Base-by-base conservation (phyloP, 2,113 vertebrate genomes). In the Lates calcarifer region DNA sequence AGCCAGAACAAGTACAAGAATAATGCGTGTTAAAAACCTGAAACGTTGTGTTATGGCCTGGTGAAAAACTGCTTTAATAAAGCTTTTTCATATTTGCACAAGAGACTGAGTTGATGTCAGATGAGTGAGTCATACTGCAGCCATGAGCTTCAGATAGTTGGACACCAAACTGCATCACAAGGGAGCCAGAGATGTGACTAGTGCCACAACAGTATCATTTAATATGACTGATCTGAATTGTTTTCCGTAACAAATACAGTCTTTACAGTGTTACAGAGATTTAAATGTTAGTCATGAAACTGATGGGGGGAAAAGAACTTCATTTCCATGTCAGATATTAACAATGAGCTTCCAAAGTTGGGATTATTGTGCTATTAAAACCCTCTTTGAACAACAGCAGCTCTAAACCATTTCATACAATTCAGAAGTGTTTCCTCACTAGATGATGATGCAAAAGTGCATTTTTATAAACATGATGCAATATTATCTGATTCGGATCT, bases 271-370 rank as follows among this genome's bases (percentile, higher is more conserved):
- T 15, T 20, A 35, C 26, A 77, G n/a, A 65, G 49, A 74, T 60
- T 71, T 24, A 56, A 39, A 80, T 65, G 51, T 69, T 78, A 65
- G 70, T 66, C 65, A 53, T 49, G n/a, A 31, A 35, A 63, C 57
- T 62, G 55, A 58, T 43, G 11, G 45, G 33, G 45, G 13, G 39
- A 49, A 28, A 20, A 37, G 63, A 28, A 33, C 57, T 18, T 28
- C 4, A 47, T 82, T 67, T 72, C 60, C 74, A 74, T 81, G 63
- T 83, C 47, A 53, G 74, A 81, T 71, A 47, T 64, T 81, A 85
- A 89, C 86, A 89, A 85, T 73, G 70, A 82, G 74, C 78, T 79
- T 63, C 77, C 74, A 81, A 24, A 85, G 82, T 87, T 90, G n/a
- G n/a, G n/a, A n/a, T n/a, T n/a, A n/a, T n/a, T n/a, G n/a, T 82